phyloP scores from a whole-genome alignment of 2,797 vertebrate species.

The Sebastes iracundus region DNA sequence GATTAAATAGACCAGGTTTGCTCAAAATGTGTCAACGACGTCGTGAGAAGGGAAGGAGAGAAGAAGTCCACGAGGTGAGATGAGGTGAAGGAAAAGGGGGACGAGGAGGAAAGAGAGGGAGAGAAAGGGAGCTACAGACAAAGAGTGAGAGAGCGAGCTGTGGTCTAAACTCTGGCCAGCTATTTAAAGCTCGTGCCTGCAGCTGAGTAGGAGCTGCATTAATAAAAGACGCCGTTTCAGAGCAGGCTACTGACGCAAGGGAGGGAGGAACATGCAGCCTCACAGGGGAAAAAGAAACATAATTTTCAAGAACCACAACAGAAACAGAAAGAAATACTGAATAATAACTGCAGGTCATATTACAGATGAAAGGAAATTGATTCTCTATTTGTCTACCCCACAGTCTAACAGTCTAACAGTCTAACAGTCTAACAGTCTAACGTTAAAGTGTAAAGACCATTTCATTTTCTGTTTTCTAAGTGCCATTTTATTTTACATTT shows the following conservation, averaged over 20 bases:
- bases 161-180: conserved; percentile 61
- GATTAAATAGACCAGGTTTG: conserved; percentile 18
- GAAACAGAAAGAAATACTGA: background rate
- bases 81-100: conserved; percentile 18
- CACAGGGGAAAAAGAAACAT: conserved; percentile 27
- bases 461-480: background rate
- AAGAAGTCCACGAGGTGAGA: conserved; percentile 23
- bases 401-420: background rate
- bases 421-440: background rate
- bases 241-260: conserved; percentile 52
- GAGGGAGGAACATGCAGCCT: background rate
- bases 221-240: conserved; percentile 76
- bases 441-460: background rate
- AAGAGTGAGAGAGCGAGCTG: conserved; percentile 34
- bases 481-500: background rate
- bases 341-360: background rate
- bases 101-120: background rate
- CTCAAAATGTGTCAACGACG: conserved; percentile 8
- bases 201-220: conserved; percentile 71
- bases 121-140: conserved; percentile 17
- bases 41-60: background rate
- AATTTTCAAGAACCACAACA: conserved; percentile 31
- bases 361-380: background rate
- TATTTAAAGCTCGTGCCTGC: conserved; percentile 75
- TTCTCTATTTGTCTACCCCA: background rate